Evolutionary conservation across 2,113 vertebrate genomes (phyloP).

Genomic region (Cavia aperea): DNA sequence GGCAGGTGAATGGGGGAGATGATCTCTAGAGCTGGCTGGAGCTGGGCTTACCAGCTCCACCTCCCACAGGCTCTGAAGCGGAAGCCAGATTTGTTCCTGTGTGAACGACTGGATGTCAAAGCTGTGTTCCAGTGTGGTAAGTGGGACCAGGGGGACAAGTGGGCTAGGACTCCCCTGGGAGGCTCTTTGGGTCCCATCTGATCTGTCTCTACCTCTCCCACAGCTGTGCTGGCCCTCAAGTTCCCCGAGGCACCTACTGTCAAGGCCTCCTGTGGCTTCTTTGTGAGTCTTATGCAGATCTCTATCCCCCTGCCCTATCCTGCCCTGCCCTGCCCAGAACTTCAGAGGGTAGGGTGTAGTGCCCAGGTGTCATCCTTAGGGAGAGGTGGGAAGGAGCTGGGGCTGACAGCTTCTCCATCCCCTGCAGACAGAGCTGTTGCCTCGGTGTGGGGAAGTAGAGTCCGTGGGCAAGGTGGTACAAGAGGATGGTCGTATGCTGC

Average conservation of each 20-base stretch:
- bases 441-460: slow-evolving; percentile 90
- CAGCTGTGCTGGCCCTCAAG: slow-evolving; percentile 96
- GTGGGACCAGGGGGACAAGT: slow-evolving; percentile 66
- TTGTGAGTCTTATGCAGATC: slow-evolving; percentile 83
- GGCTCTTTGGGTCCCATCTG: slow-evolving; percentile 26
- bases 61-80: slow-evolving; percentile 94
- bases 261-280: slow-evolving; percentile 94
- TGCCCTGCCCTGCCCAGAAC: not conserved
- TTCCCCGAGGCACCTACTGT: slow-evolving; percentile 97
- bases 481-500: slow-evolving; percentile 88
- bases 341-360: slow-evolving; percentile 23
- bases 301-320: not conserved
- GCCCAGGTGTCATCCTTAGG: not conserved
- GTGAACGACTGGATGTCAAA: slow-evolving; percentile 95
- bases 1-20: slow-evolving; percentile 60
- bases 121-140: slow-evolving; percentile 98
- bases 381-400: not conserved
- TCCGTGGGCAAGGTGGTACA: slow-evolving; percentile 90
- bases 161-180: not conserved
- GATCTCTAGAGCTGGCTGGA: slow-evolving; percentile 49
- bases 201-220: slow-evolving; percentile 59
- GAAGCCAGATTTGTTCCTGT: slow-evolving; percentile 97
- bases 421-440: slow-evolving; percentile 91
- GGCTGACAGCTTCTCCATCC: slow-evolving; percentile 50
- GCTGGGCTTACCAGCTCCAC: slow-evolving; percentile 70